Percentiles rank a stretch among this genome's conserved stretches.
phyloP scores from a whole-genome alignment of 2,113 vertebrate genomes.

The Brachionichthys hirsutus region DNA sequence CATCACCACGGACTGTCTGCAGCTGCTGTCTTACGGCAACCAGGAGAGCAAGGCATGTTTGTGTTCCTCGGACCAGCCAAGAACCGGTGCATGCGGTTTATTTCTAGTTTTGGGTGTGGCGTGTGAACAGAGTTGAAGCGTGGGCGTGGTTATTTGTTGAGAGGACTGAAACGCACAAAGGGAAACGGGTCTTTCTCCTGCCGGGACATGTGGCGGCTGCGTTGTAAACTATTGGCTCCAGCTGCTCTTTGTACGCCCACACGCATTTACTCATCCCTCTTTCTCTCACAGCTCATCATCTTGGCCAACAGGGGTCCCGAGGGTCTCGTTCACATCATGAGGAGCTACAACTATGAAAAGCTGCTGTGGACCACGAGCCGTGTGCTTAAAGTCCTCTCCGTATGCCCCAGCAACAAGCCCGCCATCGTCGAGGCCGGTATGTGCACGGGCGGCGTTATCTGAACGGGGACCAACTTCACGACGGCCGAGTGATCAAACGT shows the following conservation, averaged over 20 bases:
- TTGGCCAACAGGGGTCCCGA: conserved; percentile 91
- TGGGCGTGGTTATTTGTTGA: conserved; percentile 34
- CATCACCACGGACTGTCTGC: conserved; percentile 97
- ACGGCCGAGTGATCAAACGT: conserved; percentile 7
- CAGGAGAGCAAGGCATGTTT: conserved; percentile 95
- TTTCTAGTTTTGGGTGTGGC: conserved; percentile 52
- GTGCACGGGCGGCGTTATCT: conserved; percentile 54
- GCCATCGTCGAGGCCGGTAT: conserved; percentile 96
- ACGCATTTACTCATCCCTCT: background rate
- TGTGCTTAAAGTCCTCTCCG: conserved; percentile 94
- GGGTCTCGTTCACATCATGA: conserved; percentile 95
- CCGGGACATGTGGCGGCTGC: background rate
- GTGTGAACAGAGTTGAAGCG: conserved; percentile 34
- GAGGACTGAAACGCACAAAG: background rate
- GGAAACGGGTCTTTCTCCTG: background rate
- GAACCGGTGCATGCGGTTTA: conserved; percentile 22
- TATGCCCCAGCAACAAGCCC: conserved; percentile 97
- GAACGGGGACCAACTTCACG: background rate
- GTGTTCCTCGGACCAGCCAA: background rate
- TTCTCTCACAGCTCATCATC: conserved; percentile 86
- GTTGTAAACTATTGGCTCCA: background rate
- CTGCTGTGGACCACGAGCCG: conserved; percentile 97
- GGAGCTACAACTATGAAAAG: conserved; percentile 92
- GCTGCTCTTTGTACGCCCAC: background rate
- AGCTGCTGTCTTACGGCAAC: conserved; percentile 95